Percentiles rank a stretch among this genome's conserved stretches.
These are phyloP conservation scores for Aleiodes sp. DNA, from an alignment of 1,140 invertebrate species.

Conservation along the genomic window DNA sequence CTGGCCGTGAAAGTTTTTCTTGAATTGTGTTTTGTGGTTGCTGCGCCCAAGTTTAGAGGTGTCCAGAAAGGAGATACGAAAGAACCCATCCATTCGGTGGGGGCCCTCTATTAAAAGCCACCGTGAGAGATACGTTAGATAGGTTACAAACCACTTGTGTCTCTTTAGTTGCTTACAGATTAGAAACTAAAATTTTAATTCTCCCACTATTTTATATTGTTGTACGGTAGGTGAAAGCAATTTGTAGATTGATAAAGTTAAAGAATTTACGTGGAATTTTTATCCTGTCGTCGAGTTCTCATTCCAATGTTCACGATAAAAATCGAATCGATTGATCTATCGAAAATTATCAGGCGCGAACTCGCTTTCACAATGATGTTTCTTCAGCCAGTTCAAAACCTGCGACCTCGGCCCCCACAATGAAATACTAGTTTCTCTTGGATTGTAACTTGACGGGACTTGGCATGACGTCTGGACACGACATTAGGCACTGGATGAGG, in stretches of 20 bases:
- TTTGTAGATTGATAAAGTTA: neutral
- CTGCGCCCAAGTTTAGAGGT: constrained; percentile 3
- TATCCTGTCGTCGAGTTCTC: constrained; percentile 5
- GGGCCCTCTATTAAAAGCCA: constrained; percentile 35
- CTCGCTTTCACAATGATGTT: constrained; percentile 10
- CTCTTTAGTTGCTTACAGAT: constrained; percentile 12
- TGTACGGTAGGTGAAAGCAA: constrained; percentile 9
- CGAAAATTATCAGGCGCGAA: neutral
- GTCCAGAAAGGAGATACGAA: constrained; percentile 27
- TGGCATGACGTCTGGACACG: constrained; percentile 56
- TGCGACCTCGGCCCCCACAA: neutral
- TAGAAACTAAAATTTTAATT: constrained; percentile 11
- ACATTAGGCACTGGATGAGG: constrained; percentile 60
- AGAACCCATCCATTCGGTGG: constrained; percentile 44
- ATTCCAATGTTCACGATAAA: neutral
- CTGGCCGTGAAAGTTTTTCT: constrained; percentile 34
- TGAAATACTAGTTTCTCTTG: constrained; percentile 3
- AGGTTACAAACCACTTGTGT: neutral
- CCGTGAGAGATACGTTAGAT: constrained; percentile 49
- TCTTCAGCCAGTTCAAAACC: neutral
- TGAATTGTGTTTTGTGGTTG: constrained; percentile 14
- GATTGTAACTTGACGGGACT: neutral
- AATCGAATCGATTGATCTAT: constrained; percentile 9
- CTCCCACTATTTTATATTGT: neutral
- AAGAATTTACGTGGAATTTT: constrained; percentile 3